A percentile compares a stretch with the other conserved stretches of the same genome.
Conservation (phyloP, 2,888 invertebrate species). For the Aricia artaxerxes region DNA sequence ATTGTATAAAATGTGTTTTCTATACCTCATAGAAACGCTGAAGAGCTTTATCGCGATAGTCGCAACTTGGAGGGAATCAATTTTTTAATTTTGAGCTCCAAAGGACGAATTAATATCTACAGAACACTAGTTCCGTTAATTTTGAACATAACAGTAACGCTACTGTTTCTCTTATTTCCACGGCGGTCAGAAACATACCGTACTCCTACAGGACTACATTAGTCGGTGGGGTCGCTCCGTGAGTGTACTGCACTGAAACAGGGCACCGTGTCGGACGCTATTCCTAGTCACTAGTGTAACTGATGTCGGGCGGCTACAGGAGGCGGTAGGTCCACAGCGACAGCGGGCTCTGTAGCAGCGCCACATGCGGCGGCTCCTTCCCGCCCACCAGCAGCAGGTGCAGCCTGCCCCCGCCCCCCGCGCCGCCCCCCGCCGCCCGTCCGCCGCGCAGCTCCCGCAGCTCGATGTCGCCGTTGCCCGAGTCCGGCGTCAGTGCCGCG, state of each 20-base stretch:
- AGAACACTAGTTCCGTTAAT: background rate
- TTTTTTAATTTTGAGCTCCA: slow-evolving; percentile 13
- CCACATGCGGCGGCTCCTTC: slow-evolving; percentile 88
- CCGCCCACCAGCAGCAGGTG: slow-evolving; percentile 84
- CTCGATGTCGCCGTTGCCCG: slow-evolving; percentile 74
- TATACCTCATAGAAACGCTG: background rate
- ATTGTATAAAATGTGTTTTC: no score
- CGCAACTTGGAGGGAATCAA: background rate
- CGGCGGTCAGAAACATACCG: background rate
- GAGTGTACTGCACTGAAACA: background rate
- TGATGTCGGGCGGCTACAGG: slow-evolving; percentile 46
- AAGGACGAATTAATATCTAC: background rate
- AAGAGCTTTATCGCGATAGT: background rate
- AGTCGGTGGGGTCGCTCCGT: background rate
- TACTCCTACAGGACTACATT: background rate
- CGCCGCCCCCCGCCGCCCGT: slow-evolving; percentile 50
- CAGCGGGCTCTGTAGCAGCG: slow-evolving; percentile 87
- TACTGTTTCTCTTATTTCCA: background rate
- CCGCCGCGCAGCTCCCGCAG: slow-evolving; percentile 58
- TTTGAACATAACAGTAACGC: background rate
- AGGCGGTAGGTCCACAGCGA: slow-evolving; percentile 89
- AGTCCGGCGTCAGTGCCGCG: slow-evolving; percentile 84
- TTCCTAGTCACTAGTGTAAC: background rate
- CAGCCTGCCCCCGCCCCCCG: slow-evolving; percentile 47
- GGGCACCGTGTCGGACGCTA: background rate